These are phyloP conservation scores for Holcopasites calliopsidis DNA, from an alignment of 1,140 invertebrate genomes.

Conservation along the genomic window DNA sequence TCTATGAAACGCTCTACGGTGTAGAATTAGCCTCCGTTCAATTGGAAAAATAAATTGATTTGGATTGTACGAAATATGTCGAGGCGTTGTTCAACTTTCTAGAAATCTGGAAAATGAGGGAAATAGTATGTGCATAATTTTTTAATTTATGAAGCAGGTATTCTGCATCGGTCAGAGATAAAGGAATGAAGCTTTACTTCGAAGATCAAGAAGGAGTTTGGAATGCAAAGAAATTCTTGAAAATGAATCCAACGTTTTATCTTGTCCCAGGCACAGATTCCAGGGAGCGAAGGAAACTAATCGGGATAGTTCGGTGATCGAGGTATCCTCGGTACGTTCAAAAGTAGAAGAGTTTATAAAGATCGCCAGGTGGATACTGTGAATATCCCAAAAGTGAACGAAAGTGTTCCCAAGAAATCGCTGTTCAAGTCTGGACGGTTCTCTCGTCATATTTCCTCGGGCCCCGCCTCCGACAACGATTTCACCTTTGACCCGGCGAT, in stretches of 20 bases:
- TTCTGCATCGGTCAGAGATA: no score
- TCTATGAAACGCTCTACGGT: no score
- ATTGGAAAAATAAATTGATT: no score
- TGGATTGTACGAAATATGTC: no score
- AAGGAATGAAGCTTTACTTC: no score
- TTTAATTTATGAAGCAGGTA: no score
- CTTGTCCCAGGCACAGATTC: not conserved
- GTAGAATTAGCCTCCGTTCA: no score
- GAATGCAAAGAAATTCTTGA: no score
- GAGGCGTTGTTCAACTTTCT: no score
- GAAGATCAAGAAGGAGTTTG: not conserved
- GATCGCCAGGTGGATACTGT: not conserved
- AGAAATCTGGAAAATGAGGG: no score
- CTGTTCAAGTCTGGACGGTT: not conserved
- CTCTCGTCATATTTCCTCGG: not conserved
- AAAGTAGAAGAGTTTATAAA: not conserved
- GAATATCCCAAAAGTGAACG: not conserved
- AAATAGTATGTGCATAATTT: no score
- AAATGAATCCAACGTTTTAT: no score
- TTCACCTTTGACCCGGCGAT: constrained; percentile 20
- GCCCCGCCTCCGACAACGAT: not conserved
- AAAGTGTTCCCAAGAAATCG: not conserved
- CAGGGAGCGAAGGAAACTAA: constrained; percentile 4
- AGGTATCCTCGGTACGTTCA: not conserved
- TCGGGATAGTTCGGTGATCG: not conserved